Evolutionary conservation across 2,113 vertebrate species (phyloP).

Genomic region (Sporophila hypoxantha): DNA sequence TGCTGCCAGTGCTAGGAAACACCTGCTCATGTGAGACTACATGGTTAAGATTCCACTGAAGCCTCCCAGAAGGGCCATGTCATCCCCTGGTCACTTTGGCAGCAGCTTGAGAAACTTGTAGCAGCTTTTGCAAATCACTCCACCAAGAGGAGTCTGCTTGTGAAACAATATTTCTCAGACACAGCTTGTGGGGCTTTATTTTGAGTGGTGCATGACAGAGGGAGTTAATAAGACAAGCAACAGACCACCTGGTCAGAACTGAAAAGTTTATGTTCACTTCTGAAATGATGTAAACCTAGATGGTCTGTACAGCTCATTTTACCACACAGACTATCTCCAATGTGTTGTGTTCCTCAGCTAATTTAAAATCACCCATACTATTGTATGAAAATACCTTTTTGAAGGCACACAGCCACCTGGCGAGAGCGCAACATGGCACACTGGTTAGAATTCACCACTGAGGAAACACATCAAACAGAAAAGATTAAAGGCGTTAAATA

Average conservation of each 20-base stretch:
- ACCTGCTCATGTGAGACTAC: background rate
- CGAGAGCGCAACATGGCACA: background rate
- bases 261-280: background rate
- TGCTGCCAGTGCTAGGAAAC: background rate
- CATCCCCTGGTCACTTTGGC: background rate
- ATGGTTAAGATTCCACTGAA: background rate
- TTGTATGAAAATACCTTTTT: background rate
- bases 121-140: background rate
- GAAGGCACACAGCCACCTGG: background rate
- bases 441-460: background rate
- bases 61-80: background rate
- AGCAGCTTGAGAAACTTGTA: background rate
- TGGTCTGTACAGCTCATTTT: background rate
- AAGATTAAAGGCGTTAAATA: background rate
- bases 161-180: background rate
- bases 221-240: background rate
- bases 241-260: background rate
- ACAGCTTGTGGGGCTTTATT: background rate
- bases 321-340: background rate
- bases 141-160: background rate
- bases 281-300: background rate
- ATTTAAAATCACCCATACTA: background rate
- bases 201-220: background rate
- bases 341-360: background rate
- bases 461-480: background rate